phyloP scores from a whole-genome alignment of 1,140 invertebrate genomes.

The Drosophila persimilis region DNA sequence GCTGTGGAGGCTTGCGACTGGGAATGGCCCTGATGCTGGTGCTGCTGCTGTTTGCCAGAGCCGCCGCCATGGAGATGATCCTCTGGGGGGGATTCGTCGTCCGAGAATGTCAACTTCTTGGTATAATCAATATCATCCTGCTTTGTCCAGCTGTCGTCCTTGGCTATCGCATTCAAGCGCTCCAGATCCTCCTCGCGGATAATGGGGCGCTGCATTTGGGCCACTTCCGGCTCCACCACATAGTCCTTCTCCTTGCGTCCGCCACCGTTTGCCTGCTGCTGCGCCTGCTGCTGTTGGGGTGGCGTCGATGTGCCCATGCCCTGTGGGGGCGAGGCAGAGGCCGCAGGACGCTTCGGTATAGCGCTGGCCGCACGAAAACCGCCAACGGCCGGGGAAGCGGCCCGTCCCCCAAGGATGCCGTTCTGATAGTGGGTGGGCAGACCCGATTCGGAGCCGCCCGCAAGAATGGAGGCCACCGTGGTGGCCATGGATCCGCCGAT shows the following conservation, averaged over 20 bases:
- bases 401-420: slow-evolving; percentile 80
- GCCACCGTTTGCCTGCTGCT: slow-evolving; percentile 55
- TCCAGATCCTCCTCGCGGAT: slow-evolving; percentile 96
- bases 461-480: slow-evolving; percentile 42
- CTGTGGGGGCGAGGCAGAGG: slow-evolving; percentile 43
- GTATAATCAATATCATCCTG: slow-evolving; percentile 97
- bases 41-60: slow-evolving; percentile 27
- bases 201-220: slow-evolving; percentile 88
- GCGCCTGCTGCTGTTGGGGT: slow-evolving; percentile 43
- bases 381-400: slow-evolving; percentile 67
- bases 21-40: slow-evolving; percentile 36
- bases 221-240: slow-evolving; percentile 78
- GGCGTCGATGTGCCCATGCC: slow-evolving; percentile 50
- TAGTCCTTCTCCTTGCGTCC: slow-evolving; percentile 77
- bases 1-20: slow-evolving; percentile 19
- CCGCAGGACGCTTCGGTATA: slow-evolving; percentile 69
- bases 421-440: slow-evolving; percentile 66
- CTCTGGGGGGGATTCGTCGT: slow-evolving; percentile 89
- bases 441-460: slow-evolving; percentile 24
- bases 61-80: slow-evolving; percentile 62
- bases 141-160: slow-evolving; percentile 94
- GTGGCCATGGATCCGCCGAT: not conserved
- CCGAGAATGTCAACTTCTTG: slow-evolving; percentile 96
- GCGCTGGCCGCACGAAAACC: slow-evolving; percentile 64
- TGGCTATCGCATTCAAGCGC: slow-evolving; percentile 94